Evolutionary conservation across 2,113 vertebrate species (phyloP), one percentile per base, ranked within the genome.

Genomic region (Dipodomys spectabilis): DNA sequence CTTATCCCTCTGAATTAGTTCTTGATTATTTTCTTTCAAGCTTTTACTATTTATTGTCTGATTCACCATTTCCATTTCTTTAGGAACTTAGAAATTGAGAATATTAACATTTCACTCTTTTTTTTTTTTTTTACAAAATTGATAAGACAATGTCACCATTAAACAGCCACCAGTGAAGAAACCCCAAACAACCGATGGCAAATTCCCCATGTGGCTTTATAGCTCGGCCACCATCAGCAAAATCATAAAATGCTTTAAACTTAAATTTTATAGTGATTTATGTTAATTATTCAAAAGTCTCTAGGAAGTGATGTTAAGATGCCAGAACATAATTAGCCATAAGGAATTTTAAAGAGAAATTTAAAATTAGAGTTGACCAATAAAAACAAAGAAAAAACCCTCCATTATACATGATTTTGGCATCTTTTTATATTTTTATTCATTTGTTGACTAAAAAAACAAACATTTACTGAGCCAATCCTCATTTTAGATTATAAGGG

Each of bases 11-110:
- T 69, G n/a, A 82, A 69, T 67, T 45, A 75, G 28, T 44, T 79
- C n/a, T 75, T 91, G 25, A 85, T 77, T 64, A 19, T 60, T 92
- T 92, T 85, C 18, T 68, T 74, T 86, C 6, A 39, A 86, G 20
- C 9, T 91, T 91, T 95, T 82, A 82, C 78, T 65, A 74, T 7
- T 73, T 35, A 82, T 25, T 82, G 7, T 74, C 72, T 91, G n/a
- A 35, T 73, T 93, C 57, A 39, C 30, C 22, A 3, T 93, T 78
- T 77, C 57, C 15, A 95, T 84, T 90, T 90, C 39, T 75, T 8
- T 79, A 85, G 62, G n/a, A 91, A 85, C 79, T 6, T 65, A 1
- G 30, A n/a, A n/a, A n/a, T n/a, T n/a, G n/a, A n/a, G n/a, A 82
- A 73, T 39, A 13, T n/a, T 83, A 91, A 60, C 8, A 81, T 82